phyloP scores from a whole-genome alignment of 2,888 invertebrate genomes.

The Heliconius aoede region DNA sequence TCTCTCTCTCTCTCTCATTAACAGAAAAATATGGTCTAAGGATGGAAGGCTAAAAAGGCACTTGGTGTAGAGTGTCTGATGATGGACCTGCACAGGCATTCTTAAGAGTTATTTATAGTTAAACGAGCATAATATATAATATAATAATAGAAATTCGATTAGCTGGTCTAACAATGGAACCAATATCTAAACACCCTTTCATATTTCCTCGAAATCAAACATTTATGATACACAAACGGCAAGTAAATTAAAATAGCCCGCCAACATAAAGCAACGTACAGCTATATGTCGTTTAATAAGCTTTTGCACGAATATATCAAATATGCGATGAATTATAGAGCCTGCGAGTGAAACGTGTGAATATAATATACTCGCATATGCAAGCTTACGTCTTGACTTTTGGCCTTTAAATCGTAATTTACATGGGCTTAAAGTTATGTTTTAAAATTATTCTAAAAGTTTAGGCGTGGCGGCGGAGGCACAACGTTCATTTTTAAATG shows the following conservation, averaged over 20 bases:
- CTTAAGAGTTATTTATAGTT: no score
- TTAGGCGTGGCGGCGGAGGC: not conserved
- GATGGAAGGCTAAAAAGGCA: no score
- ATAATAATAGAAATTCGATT: not conserved
- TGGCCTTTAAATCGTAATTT: not conserved
- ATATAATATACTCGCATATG: not conserved
- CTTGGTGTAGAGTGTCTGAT: no score
- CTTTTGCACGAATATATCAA: constrained; percentile 12
- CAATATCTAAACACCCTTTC: not conserved
- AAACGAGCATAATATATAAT: not conserved
- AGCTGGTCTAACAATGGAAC: not conserved
- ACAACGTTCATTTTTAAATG: no score
- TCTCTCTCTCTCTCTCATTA: no score
- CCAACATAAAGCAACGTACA: not conserved
- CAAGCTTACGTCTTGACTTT: not conserved
- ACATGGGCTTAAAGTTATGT: not conserved
- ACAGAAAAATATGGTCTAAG: no score
- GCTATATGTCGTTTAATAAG: not conserved
- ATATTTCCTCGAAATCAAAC: not conserved
- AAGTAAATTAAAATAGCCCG: not conserved
- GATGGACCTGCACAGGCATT: no score
- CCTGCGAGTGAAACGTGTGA: constrained; percentile 10
- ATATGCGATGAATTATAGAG: constrained; percentile 3
- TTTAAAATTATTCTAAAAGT: not conserved
- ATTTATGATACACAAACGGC: not conserved